Base-by-base conservation (phyloP, 2,797 vertebrate species). In the Picus viridis region DNA sequence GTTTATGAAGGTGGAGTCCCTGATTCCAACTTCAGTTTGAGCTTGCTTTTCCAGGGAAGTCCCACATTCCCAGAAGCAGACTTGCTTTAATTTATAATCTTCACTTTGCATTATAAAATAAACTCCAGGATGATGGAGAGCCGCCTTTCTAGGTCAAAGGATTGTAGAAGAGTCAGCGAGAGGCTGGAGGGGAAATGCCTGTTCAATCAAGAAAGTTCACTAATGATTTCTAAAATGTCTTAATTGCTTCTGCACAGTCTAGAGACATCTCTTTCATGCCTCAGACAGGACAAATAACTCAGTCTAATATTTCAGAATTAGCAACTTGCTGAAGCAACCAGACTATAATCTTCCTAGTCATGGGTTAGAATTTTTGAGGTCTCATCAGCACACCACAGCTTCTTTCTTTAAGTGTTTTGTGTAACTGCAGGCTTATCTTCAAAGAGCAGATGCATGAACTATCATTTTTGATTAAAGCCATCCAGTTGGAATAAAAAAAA, bases 381-480 rank as follows among this genome's bases (percentile, higher is more conserved):
- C 88, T 96, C 95, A 95, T 93, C 94, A 95, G 90, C 93, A 92
- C 96, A 96, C 89, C 96, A 95, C 93, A 96, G 95, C 91, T 92
- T 93, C 89, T 89, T 92, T 88, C 41, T 63, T 92, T 92, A 90
- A 86, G 93, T 90, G 95, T 92, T 96, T 96, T 94, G 86, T 96
- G 95, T 93, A 96, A 86, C 73, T 49, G 36, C 89, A 86, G 88
- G 90, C 96, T 98, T 98, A 98, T 98, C 97, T 97, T 97, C 95
- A 96, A 96, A 96, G 95, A 97, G 92, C 97, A 97, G 97, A 97
- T 95, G 96, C 93, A 94, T 95, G 95, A 95, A 93, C 96, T 96
- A 97, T 97, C 95, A 76, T 96, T 97, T 97, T 96, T 97, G 91
- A 97, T 97, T 97, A 97, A 97, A 97, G 96, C 85, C 93, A 95